These are phyloP conservation scores for Brenthis ino DNA, from an alignment of 2,888 invertebrate genomes.

Conservation along the genomic window DNA sequence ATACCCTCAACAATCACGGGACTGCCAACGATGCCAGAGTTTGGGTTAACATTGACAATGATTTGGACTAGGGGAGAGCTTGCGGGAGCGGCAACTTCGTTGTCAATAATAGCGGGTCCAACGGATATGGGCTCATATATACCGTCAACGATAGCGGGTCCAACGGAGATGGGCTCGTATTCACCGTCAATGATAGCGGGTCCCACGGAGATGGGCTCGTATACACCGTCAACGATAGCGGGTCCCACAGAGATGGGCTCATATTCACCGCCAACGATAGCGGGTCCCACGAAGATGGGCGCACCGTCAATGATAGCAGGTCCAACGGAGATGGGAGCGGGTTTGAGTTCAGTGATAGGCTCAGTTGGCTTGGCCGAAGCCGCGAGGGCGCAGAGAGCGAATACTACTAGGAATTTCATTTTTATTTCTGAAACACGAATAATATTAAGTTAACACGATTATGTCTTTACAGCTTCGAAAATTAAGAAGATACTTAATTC, in stretches of 20 bases:
- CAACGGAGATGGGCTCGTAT: constrained; percentile 14
- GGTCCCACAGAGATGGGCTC: constrained; percentile 41
- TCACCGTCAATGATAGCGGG: too few species aligned
- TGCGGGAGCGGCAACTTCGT: constrained; percentile 17
- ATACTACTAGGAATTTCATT: constrained; percentile 52
- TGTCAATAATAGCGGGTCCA: background rate
- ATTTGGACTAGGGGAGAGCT: constrained; percentile 44
- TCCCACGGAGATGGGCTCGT: background rate
- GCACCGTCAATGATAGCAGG: constrained; percentile 32
- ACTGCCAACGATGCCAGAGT: constrained; percentile 13
- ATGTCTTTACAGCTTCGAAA: too few species aligned
- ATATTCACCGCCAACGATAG: constrained; percentile 26
- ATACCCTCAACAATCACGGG: constrained; percentile 8
- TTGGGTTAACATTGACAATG: constrained; percentile 42
- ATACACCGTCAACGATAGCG: constrained; percentile 33
- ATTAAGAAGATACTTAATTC: too few species aligned
- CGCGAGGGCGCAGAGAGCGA: constrained; percentile 54
- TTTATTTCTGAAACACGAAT: constrained; percentile 2
- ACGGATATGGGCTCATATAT: background rate
- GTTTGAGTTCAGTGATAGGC: background rate
- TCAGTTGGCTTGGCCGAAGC: constrained; percentile 35
- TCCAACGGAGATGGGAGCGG: constrained; percentile 25
- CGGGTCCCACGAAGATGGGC: constrained; percentile 32
- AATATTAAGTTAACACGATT: too few species aligned
- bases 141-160: constrained; percentile 22